Conservation (phyloP, 2,113 vertebrate genomes). For the human (Homo sapiens) region DNA sequence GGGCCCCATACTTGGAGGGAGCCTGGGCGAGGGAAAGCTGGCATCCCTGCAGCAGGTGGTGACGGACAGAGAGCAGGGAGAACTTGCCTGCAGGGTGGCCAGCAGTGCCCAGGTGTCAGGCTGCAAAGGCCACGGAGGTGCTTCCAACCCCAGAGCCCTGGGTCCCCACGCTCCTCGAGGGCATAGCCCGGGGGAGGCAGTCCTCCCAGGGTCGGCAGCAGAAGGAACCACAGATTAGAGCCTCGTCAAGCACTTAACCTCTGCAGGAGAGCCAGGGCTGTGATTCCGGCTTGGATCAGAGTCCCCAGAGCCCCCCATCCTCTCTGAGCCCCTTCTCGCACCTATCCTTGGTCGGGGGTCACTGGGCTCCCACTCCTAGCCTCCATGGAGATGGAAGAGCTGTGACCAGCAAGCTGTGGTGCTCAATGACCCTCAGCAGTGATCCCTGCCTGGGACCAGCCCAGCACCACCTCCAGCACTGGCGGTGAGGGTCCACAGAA, state of each 20-base stretch:
- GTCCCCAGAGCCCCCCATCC: background rate
- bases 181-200: background rate
- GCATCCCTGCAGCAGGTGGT: too few species aligned
- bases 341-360: too few species aligned
- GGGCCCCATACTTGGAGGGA: background rate
- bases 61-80: background rate
- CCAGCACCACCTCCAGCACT: background rate
- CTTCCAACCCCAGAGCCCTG: background rate
- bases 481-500: background rate
- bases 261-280: background rate
- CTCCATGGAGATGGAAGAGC: background rate
- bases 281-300: background rate
- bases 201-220: background rate
- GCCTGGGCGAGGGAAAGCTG: background rate
- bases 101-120: background rate
- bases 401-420: background rate
- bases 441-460: background rate
- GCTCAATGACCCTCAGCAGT: background rate
- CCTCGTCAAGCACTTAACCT: background rate
- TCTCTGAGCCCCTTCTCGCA: background rate
- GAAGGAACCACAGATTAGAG: accelerated
- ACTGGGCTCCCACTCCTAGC: too few species aligned
- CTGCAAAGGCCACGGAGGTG: background rate
- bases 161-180: background rate
- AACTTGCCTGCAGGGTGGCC: background rate